Base-by-base conservation (phyloP, 1,140 invertebrate genomes). In the Arion vulgaris region DNA sequence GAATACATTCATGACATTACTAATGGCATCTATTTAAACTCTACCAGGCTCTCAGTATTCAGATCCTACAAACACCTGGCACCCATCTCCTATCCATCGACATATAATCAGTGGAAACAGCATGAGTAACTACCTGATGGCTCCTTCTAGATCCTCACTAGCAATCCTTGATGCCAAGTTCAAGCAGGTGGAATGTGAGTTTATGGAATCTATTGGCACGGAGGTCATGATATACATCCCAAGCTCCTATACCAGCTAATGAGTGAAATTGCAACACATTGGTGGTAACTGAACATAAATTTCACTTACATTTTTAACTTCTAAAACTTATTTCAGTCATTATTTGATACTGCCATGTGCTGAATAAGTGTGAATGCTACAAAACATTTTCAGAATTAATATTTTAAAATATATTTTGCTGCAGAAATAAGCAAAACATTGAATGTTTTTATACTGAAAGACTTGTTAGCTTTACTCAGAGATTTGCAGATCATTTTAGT, bases 41-140 rank as follows among this genome's bases (percentile, higher is more conserved):
- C 53, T 57, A 23, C 79, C 81, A 92, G 91, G 87, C 78, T 86
- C 88, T 15, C 87, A 86, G 23, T 83, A 87, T 26, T 74, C 83
- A 34, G 79, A 85, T 17, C 73, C 72, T 13, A 75, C 82, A 19
- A 80, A 62, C n/a, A 77, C 81, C 11, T 85, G 83, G 93, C 94
- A 75, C 87, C 96, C 95, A 95, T 94, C 94, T 68, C 94, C 94
- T 86, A 93, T 95, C 17, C 95, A 94, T 87, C 93, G 95, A 86
- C 94, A 95, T 39, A 95, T 96, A 82, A 94, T 94, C 81, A 94
- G 94, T 79, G 95, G 95, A 77, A 94, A 95, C 76, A 92, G 95
- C 57, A 96, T 96, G 89, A 95, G 95, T 68, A 94, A 95, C 86
- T 96, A 95, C 90, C 94, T 96, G 93, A 95, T 96, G 79, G 95